These are phyloP conservation scores for Alosa sapidissima DNA, from an alignment of 2,797 vertebrate genomes.

Conservation along the genomic window DNA sequence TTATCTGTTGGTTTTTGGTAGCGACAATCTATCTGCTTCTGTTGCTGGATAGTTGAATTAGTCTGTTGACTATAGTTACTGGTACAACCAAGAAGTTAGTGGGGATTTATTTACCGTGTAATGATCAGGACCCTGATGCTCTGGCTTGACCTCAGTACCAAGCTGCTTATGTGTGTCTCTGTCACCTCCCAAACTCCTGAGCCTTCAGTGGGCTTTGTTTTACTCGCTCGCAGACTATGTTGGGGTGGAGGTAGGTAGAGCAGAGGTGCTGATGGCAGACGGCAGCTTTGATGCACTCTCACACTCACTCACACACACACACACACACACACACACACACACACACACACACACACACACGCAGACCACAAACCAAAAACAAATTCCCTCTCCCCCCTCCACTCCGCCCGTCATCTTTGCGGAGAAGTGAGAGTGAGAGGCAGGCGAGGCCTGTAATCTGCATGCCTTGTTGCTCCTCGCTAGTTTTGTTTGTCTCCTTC, in stretches of 20 bases:
- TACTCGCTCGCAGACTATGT: neutral
- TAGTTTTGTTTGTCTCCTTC: slow-evolving; percentile 27
- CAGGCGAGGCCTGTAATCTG: slow-evolving; percentile 41
- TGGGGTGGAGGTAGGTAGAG: neutral
- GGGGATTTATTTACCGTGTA: neutral
- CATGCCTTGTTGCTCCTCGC: slow-evolving; percentile 1
- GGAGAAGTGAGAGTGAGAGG: slow-evolving; percentile 30
- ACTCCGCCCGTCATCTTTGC: slow-evolving; percentile 31
- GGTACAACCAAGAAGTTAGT: neutral
- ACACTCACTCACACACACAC: neutral
- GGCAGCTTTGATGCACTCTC: neutral
- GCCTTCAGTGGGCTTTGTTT: neutral
- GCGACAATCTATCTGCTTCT: neutral
- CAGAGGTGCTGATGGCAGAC: neutral
- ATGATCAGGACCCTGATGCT: neutral
- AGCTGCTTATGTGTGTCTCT: neutral
- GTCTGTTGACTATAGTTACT: neutral
- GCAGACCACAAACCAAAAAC: neutral
- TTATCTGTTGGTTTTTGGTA: neutral
- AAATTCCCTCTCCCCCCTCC: too few species aligned
- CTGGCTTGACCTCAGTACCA: neutral
- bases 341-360: neutral
- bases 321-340: neutral
- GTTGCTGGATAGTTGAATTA: neutral
- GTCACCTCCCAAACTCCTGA: neutral